These are phyloP conservation scores for Brachionus koreanus DNA, from an alignment of 1,140 invertebrate genomes.

Conservation along the genomic window DNA sequence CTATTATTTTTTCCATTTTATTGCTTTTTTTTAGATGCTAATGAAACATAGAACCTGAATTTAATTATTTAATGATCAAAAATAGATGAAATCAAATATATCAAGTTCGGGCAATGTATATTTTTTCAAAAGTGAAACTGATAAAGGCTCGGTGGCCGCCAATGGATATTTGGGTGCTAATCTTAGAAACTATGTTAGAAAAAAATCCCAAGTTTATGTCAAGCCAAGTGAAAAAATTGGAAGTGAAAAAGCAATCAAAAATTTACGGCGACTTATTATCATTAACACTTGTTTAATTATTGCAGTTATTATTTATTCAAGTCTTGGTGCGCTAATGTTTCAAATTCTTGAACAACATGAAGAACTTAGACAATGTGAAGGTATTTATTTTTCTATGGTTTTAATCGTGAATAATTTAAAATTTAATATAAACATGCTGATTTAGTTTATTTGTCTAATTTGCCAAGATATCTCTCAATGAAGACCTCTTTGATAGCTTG, in stretches of 20 bases:
- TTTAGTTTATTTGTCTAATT: no score
- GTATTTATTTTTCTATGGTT: not conserved
- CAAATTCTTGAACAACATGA: constrained; percentile 28
- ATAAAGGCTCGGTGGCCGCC: not conserved
- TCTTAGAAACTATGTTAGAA: not conserved
- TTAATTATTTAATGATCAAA: not conserved
- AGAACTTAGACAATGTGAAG: constrained; percentile 32
- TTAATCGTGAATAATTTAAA: no score
- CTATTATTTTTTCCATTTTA: not conserved
- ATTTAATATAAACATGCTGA: no score
- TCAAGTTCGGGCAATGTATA: not conserved
- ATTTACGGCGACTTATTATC: not conserved
- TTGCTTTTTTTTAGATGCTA: not conserved
- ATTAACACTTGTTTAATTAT: constrained; percentile 1
- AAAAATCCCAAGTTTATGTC: not conserved
- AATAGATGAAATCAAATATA: constrained; percentile 4
- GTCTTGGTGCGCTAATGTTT: constrained; percentile 28
- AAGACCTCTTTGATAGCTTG: no score
- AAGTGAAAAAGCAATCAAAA: not conserved
- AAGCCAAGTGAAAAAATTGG: not conserved
- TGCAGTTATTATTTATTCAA: not conserved
- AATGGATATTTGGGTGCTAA: constrained; percentile 1
- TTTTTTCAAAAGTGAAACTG: not conserved
- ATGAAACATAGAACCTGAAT: not conserved
- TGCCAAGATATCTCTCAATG: no score